Percentiles rank a stretch among this genome's conserved stretches.
These are phyloP conservation scores for Microplitis manilae DNA, from an alignment of 2,888 invertebrate species.

Conservation along the genomic window DNA sequence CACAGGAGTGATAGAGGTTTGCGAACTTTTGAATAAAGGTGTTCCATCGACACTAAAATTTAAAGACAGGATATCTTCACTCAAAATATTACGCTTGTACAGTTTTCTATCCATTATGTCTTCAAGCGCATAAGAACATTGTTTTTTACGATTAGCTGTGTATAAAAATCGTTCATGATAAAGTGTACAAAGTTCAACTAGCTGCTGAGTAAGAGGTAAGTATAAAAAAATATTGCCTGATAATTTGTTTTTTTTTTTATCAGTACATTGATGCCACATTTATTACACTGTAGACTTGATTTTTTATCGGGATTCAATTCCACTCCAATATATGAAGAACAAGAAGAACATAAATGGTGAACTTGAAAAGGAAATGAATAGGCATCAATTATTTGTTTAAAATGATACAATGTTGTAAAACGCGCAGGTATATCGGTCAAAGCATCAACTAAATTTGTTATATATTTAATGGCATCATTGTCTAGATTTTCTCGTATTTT, in stretches of 20 bases:
- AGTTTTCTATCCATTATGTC: background rate
- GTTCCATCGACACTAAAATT: background rate
- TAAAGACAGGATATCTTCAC: background rate
- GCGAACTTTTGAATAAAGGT: background rate
- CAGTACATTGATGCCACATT: no score
- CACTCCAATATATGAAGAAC: background rate
- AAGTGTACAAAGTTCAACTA: no score
- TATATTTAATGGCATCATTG: slow-evolving; percentile 6
- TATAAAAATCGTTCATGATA: background rate
- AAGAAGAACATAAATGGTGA: slow-evolving; percentile 13
- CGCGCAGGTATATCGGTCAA: background rate
- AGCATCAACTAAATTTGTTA: slow-evolving; percentile 13
- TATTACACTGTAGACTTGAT: no score
- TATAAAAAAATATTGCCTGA: slow-evolving; percentile 15
- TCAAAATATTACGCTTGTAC: background rate
- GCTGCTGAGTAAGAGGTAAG: slow-evolving; percentile 21
- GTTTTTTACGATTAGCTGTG: background rate
- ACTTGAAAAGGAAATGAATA: slow-evolving; percentile 5
- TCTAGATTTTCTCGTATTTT: slow-evolving; percentile 19
- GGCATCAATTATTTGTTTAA: slow-evolving; percentile 16
- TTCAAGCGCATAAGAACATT: slow-evolving; percentile 3
- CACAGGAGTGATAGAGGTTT: slow-evolving; percentile 34
- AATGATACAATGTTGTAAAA: slow-evolving; percentile 15
- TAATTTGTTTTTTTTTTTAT: no score
- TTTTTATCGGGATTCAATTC: background rate